Evolutionary conservation across 2,888 invertebrate genomes (phyloP).

Genomic region (Oscheius sp.): DNA sequence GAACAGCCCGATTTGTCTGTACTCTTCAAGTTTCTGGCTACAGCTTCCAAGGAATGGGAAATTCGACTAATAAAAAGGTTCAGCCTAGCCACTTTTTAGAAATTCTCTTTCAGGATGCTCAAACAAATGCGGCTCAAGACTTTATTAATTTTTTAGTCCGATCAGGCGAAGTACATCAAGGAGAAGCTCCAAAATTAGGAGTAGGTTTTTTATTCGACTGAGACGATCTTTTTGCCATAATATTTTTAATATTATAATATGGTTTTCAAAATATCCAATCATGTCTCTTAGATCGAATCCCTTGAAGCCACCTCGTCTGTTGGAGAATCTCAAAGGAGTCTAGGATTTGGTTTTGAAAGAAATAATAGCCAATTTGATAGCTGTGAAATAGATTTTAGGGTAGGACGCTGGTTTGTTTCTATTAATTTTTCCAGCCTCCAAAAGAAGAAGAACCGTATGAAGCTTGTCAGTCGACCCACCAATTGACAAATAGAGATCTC

Average conservation of each 20-base stretch:
- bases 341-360: no score
- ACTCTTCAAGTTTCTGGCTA: conserved; percentile 79
- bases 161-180: conserved; percentile 35
- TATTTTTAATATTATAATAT: neutral
- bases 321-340: neutral
- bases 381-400: no score
- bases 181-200: conserved; percentile 44
- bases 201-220: conserved; percentile 28
- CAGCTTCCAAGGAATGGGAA: conserved; percentile 88
- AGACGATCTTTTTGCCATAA: conserved; percentile 4
- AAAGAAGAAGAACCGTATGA: neutral
- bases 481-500: conserved; percentile 73
- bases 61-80: conserved; percentile 87
- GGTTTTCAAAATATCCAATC: neutral
- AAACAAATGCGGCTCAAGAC: conserved; percentile 90
- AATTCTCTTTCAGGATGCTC: conserved; percentile 78
- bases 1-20: conserved; percentile 43
- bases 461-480: neutral
- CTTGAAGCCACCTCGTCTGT: neutral
- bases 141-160: conserved; percentile 85
- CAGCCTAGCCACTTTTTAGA: no score
- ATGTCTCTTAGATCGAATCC: neutral
- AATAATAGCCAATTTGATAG: neutral
- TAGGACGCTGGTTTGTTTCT: no score
- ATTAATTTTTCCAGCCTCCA: no score